Evolutionary conservation across 2,797 vertebrate species (phyloP).

Genomic region (Podargus strigoides): DNA sequence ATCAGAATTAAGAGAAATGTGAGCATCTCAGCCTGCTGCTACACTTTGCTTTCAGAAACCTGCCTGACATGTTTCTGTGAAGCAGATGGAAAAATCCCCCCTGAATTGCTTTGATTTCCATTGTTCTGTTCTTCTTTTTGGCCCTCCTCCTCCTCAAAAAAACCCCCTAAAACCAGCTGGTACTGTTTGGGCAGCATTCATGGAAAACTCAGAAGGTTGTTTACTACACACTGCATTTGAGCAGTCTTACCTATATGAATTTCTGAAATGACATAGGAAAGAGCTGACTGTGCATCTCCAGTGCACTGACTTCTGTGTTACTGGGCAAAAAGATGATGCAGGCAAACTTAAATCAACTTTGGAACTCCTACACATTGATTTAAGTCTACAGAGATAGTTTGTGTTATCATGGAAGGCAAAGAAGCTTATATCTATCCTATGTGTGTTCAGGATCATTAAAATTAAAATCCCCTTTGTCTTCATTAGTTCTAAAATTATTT

Average conservation of each 20-base stretch:
- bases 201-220: background rate
- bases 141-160: no score
- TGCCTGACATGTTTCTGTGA: background rate
- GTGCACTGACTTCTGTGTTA: background rate
- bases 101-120: background rate
- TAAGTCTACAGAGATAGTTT: background rate
- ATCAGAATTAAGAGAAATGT: background rate
- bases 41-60: background rate
- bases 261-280: background rate
- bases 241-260: background rate
- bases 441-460: background rate
- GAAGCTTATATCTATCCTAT: fast-evolving
- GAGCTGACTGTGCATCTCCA: background rate
- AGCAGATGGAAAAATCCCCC: background rate
- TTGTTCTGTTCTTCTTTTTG: background rate
- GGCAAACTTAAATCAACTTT: background rate
- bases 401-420: background rate
- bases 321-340: background rate
- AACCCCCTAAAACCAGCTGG: no score
- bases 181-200: background rate
- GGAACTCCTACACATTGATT: background rate
- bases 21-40: background rate
- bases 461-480: background rate
- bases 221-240: background rate
- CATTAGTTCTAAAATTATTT: background rate